Evolutionary conservation across 1,140 invertebrate species (phyloP).

Genomic region (Tribolium madens): DNA sequence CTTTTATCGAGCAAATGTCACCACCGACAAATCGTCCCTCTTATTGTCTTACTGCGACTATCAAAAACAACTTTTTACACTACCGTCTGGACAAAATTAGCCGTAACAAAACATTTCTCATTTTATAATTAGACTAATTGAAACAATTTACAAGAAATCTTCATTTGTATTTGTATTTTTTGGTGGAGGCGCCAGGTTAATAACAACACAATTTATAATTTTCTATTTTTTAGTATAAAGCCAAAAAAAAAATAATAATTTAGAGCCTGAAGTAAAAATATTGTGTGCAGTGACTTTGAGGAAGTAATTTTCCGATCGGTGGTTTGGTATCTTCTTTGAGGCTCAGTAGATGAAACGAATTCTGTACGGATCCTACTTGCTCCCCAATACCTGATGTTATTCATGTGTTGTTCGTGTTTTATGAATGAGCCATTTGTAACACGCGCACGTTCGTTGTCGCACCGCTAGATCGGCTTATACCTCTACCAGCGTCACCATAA

Average conservation of each 20-base stretch:
- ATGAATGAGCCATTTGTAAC: constrained; percentile 65
- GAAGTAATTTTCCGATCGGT: constrained; percentile 9
- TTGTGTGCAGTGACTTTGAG: not conserved
- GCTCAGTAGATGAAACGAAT: constrained; percentile 34
- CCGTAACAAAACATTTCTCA: not conserved
- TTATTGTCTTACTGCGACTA: constrained; percentile 1
- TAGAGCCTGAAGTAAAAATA: not conserved
- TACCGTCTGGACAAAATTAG: not conserved
- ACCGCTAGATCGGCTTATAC: constrained; percentile 60
- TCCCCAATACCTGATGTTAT: constrained; percentile 61
- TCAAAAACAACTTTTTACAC: not conserved
- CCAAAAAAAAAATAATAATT: not conserved
- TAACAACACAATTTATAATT: not conserved
- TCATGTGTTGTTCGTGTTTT: constrained; percentile 67
- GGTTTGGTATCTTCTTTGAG: constrained; percentile 13
- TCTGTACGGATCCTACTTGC: constrained; percentile 9
- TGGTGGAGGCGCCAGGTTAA: not conserved
- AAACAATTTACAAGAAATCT: not conserved
- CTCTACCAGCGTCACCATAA: constrained; percentile 52
- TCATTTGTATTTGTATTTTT: not conserved
- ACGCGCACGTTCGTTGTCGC: constrained; percentile 63
- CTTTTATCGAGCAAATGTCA: constrained; percentile 57
- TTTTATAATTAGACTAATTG: not conserved
- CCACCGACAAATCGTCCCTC: constrained; percentile 50
- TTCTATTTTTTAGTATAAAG: not conserved